Evolutionary conservation across 2,113 vertebrate species (phyloP).

Genomic region (Tachysurus vachellii): DNA sequence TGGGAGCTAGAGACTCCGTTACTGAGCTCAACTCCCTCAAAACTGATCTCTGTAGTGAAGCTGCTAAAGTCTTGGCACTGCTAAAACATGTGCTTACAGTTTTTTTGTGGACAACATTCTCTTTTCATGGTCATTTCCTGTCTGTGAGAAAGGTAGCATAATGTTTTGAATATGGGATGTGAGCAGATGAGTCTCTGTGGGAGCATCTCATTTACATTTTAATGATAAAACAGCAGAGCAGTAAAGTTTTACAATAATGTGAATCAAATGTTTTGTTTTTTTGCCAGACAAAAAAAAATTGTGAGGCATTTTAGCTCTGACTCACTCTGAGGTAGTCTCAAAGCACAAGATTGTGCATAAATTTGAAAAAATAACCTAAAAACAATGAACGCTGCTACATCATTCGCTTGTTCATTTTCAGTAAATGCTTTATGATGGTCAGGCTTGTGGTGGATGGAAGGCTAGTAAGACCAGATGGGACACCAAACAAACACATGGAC

Average conservation of each 20-base stretch:
- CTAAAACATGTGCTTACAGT: background rate
- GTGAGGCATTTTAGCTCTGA: background rate
- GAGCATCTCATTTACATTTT: conserved; percentile 20
- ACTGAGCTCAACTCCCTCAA: background rate
- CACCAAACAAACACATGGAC: background rate
- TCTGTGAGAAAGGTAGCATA: background rate
- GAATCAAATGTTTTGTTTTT: background rate
- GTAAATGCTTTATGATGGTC: background rate
- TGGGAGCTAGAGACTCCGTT: background rate
- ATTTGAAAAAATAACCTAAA: background rate
- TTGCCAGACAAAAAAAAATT: background rate
- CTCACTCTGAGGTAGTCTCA: background rate
- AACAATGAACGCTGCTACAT: background rate
- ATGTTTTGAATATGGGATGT: background rate
- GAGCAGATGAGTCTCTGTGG: background rate
- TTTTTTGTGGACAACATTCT: background rate
- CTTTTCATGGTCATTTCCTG: background rate
- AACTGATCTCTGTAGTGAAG: background rate
- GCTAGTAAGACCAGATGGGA: background rate
- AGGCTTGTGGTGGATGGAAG: background rate
- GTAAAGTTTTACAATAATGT: background rate
- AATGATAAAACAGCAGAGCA: conserved; percentile 9
- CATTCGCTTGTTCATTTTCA: background rate
- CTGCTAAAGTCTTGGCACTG: background rate
- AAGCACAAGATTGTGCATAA: no score